Base-by-base conservation (phyloP, 2,113 vertebrate species). In the Rissa tridactyla region DNA sequence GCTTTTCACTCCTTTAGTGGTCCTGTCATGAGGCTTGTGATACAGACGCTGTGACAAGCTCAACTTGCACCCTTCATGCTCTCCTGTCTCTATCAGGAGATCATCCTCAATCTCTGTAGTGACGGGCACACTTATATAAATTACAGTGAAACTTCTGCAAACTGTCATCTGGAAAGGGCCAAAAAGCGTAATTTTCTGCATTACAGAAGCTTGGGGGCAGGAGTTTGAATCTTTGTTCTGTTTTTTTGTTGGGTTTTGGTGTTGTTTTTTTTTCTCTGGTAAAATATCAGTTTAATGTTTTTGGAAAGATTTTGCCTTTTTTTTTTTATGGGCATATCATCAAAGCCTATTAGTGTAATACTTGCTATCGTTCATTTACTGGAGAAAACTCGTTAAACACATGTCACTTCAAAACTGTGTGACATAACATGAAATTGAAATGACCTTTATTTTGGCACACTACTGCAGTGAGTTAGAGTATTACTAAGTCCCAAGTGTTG, bases 381-480 rank as follows among this genome's bases (percentile, higher is more conserved):
- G 77, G 70, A 86, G 94, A 94, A 96, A 96, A 96, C 92, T 91
- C 80, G 29, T 98, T 98, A 96, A 98, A 92, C 85, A 96, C 91
- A 94, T 95, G 95, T 96, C 97, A 96, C 83, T 95, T 95, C 94
- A 96, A 96, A 97, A 96, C 77, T 86, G 83, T 1, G 2, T 88
- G 82, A 94, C 90, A 96, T 92, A 97, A 96, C 88, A 94, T 85
- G 88, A 96, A 97, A 97, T 97, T 89, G 93, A 96, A 97, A 97
- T 96, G 80, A 97, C 97, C 97, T 96, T 97, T 96, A 58, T 97
- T 96, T 96, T 97, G 95, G 92, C 94, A 97, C 58, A 86, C 16
- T 92, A 66, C 47, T 89, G 72, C 42, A 71, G 44, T 91, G 95
- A 95, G 58, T 92, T 92, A 90, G 55, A 91, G 88, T 61, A 87